Conservation (phyloP, 2,888 invertebrate species). For the Drosophila birchii region DNA sequence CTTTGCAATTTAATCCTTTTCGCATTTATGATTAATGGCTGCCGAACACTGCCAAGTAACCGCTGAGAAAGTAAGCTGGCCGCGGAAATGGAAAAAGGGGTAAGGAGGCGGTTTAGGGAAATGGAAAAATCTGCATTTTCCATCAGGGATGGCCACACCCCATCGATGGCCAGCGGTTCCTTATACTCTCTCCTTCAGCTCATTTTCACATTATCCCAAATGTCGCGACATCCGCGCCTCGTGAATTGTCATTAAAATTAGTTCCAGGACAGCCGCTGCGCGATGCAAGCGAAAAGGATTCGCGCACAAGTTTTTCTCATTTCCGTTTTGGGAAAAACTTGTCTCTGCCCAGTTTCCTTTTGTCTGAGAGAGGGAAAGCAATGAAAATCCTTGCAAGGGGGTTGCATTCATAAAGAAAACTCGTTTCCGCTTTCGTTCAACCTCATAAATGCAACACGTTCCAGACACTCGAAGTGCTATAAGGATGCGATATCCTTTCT, state of each 20-base stretch:
- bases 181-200: constrained; percentile 1
- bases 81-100: constrained; percentile 43
- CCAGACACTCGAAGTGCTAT: constrained; percentile 50
- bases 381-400: constrained; percentile 14
- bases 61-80: constrained; percentile 39
- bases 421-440: constrained; percentile 57
- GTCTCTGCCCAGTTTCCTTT: constrained; percentile 64
- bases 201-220: constrained; percentile 50
- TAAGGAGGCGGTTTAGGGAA: constrained; percentile 24
- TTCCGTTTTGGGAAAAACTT: constrained; percentile 69
- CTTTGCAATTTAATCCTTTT: neutral
- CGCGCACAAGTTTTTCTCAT: constrained; percentile 73
- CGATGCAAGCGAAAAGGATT: constrained; percentile 48
- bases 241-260: constrained; percentile 80
- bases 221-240: constrained; percentile 57
- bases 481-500: constrained; percentile 39
- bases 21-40: constrained; percentile 52
- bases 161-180: constrained; percentile 12
- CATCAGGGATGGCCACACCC: constrained; percentile 46
- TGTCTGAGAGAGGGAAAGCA: constrained; percentile 25
- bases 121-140: constrained; percentile 48
- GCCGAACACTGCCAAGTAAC: constrained; percentile 10
- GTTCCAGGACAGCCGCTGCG: constrained; percentile 56
- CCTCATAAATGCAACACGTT: constrained; percentile 73
- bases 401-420: constrained; percentile 47